Conservation (phyloP, 2,888 invertebrate genomes). For the Scelioninae gen. 1 region DNA sequence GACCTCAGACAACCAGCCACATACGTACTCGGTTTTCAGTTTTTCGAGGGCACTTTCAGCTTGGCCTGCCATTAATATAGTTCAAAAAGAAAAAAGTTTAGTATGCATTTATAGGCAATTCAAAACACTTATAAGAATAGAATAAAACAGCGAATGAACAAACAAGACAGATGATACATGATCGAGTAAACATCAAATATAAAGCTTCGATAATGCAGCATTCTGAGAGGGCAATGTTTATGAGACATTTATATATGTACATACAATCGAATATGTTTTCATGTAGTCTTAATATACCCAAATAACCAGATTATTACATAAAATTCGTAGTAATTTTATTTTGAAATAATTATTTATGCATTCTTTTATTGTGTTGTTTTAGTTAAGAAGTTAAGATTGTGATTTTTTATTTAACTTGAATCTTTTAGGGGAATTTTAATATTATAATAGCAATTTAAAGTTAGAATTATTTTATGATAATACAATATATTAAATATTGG, state of each 20-base stretch:
- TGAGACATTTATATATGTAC: conserved; percentile 69
- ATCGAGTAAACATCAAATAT: conserved; percentile 70
- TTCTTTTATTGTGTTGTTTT: conserved; percentile 18
- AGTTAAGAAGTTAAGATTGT: conserved; percentile 47
- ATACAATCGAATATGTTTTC: conserved; percentile 68
- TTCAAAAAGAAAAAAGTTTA: conserved; percentile 41
- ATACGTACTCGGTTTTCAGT: conserved; percentile 95
- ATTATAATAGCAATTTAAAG: background rate
- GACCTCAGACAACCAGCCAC: conserved; percentile 94
- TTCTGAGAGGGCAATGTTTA: conserved; percentile 68
- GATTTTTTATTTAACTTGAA: conserved; percentile 19
- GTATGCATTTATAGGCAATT: conserved; percentile 24
- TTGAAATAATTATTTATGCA: conserved; percentile 12
- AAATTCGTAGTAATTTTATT: conserved; percentile 3
- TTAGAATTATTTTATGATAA: background rate
- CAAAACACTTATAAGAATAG: conserved; percentile 48
- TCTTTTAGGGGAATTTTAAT: background rate
- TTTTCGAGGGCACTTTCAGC: conserved; percentile 95
- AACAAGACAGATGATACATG: conserved; percentile 71
- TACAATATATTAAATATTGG: too few species aligned
- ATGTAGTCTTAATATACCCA: conserved; percentile 66
- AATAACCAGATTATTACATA: conserved; percentile 45
- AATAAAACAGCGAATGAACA: conserved; percentile 68
- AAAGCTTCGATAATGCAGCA: conserved; percentile 70
- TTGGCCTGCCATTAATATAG: conserved; percentile 85